Base-by-base conservation (phyloP, 2,113 vertebrate genomes). In the Xiphorhynchus elegans region DNA sequence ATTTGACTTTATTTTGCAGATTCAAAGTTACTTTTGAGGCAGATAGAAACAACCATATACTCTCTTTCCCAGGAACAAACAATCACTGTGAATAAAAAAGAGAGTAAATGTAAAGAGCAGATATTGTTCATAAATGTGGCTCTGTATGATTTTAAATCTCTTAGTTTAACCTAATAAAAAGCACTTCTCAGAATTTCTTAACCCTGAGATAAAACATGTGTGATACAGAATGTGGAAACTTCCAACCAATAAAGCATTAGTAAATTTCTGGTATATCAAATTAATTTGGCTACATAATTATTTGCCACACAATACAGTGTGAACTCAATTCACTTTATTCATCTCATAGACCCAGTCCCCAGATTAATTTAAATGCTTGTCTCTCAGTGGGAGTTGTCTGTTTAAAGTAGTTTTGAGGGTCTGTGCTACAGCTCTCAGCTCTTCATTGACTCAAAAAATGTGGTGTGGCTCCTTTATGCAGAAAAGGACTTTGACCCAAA, bases 401-500 rank as follows among this genome's bases (percentile, higher is more conserved):
- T 78, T 84, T 95, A 81, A 91, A 97, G 62, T 33, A 91, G 44
- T 95, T 95, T 93, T 62, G 77, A 87, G 84, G 52, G 80, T 82
- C 93, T 73, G 62, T 70, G 62, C 58, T 94, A 68, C 3, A 26
- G 89, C 81, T 87, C 64, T 91, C 74, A 88, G 49, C 68, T 89
- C 83, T 93, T 96, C 91, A 93, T 77, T 97, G 86, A 90, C 86
- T 93, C 86, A 69, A 96, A 94, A 96, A 96, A 94, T 89, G 81
- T 78, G 66, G 76, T 93, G 66, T 94, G 87, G 84, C 79, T 90
- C 79, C 89, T 92, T 95, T 95, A 91, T 89, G 82, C 69, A 91
- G 92, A 96, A 95, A 87, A 31, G 20, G 72, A 96, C 82, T 96
- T 96, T 94, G 93, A 96, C 94, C 95, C 85, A 95, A 97, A 97